Conservation (phyloP, 1,140 invertebrate species). For the Dendrolimus punctatus region DNA sequence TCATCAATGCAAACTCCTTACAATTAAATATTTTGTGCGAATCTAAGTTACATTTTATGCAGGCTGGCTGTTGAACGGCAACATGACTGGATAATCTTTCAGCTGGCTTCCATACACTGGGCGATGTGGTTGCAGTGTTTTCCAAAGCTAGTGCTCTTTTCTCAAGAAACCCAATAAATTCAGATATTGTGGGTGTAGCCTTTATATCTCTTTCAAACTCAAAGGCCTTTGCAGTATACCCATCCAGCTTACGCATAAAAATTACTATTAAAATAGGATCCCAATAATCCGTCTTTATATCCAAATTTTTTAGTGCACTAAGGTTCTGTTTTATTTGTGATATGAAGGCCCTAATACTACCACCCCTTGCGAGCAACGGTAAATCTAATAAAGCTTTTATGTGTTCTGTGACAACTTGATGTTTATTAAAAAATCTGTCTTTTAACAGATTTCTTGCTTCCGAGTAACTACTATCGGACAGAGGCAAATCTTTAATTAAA, state of each 20-base stretch:
- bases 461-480: constrained; percentile 5
- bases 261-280: constrained; percentile 11
- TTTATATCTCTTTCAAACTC: constrained; percentile 7
- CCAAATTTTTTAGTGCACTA: too few relatives aligned
- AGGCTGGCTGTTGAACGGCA: background rate
- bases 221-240: constrained; percentile 3
- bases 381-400: too few relatives aligned
- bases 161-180: constrained; percentile 7
- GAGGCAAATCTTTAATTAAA: constrained; percentile 13
- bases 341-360: too few relatives aligned
- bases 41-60: constrained; percentile 13
- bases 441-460: constrained; percentile 6
- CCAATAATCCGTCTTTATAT: constrained; percentile 5
- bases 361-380: too few relatives aligned
- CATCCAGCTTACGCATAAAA: constrained; percentile 10
- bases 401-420: too few relatives aligned
- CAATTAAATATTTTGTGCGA: constrained; percentile 11
- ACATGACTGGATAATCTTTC: too few relatives aligned
- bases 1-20: constrained; percentile 6
- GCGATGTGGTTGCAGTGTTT: too few relatives aligned
- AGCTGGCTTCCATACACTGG: too few relatives aligned
- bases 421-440: constrained; percentile 6
- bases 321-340: too few relatives aligned
- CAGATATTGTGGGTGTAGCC: constrained; percentile 2
- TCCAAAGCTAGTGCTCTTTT: constrained; percentile 10